Base-by-base conservation (phyloP, 2,113 vertebrate genomes). In the Boulengeromyrus knoepffleri region DNA sequence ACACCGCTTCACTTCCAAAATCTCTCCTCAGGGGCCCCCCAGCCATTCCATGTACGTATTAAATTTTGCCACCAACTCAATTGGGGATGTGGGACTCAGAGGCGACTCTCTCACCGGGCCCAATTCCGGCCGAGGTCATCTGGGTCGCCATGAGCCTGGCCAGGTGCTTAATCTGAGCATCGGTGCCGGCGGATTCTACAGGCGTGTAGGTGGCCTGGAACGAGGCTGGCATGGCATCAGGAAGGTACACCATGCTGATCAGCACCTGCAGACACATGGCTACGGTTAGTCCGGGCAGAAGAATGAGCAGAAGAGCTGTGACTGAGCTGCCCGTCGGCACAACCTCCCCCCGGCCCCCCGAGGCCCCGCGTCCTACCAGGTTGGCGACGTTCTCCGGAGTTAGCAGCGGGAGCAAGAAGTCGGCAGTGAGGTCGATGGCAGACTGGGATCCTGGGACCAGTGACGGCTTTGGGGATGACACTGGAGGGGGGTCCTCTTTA, bases 201-300 rank as follows among this genome's bases (percentile, higher is more conserved):
- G 98, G 98, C 0, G 98, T 99, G 91, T 99, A 99, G 2, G 98
- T 99, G 88, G 98, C 97, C 94, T 99, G 98, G 94, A 99, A 99
- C 89, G 98, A 99, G 0, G 98, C 98, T 0, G 98, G 98, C 98
- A 99, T 99, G 93, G 94, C 92, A 31, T 99, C 98, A 0, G 98
- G 98, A n/a, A 99, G 95, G 92, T 99, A 99, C 8, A 99, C 98
- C 98, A 99, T 99, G 95, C 97, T 99, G 95, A 99, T 98, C 85
- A 99, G 96, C 87, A 99, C 98, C 98, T 99, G 89, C 13, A 88
- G 39, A n/a, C 6, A 84, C 13, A 77, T 9, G 49, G 62, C 3
- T 17, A 56, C 12, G 27, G 45, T 15, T 31, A 36, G 5, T 50
- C 27, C 42, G 1, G 19, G 3, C 80, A 49, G n/a, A 27, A 42